These are phyloP conservation scores for Sesamia inferens DNA, from an alignment of 2,888 invertebrate genomes.

Conservation along the genomic window DNA sequence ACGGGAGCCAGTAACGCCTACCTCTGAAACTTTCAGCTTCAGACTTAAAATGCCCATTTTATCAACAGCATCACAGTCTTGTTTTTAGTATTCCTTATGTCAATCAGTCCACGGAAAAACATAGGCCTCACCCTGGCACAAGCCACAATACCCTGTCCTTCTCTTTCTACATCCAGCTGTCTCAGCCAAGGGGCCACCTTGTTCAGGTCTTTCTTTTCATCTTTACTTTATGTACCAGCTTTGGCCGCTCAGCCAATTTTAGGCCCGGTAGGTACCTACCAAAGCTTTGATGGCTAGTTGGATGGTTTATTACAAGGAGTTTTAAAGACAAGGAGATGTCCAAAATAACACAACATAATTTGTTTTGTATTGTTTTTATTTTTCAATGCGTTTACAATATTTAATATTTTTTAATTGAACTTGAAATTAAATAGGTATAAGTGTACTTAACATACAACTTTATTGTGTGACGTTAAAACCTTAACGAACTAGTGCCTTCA, in stretches of 20 bases:
- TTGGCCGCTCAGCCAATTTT: not conserved
- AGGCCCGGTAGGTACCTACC: too few relatives aligned
- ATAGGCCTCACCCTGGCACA: too few relatives aligned
- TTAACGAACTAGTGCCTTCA: conserved; percentile 78
- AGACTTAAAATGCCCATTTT: not conserved
- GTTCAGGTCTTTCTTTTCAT: too few relatives aligned
- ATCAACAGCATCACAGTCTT: not conserved
- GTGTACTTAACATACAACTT: conserved; percentile 78
- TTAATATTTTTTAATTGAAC: conserved; percentile 79
- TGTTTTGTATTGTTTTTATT: conserved; percentile 81
- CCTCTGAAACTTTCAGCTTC: not conserved
- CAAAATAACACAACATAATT: conserved; percentile 56
- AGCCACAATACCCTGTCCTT: too few relatives aligned
- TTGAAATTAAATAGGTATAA: conserved; percentile 78
- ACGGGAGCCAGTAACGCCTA: not conserved
- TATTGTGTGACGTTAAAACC: conserved; percentile 76
- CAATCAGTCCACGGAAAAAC: too few relatives aligned
- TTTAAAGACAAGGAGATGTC: not conserved
- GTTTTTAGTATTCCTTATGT: not conserved
- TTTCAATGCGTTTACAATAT: conserved; percentile 82
- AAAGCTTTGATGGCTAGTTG: not conserved
- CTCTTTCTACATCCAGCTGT: too few relatives aligned
- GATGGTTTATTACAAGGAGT: not conserved
- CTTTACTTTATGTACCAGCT: not conserved
- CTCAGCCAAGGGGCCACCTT: too few relatives aligned